Base-by-base conservation (phyloP, 2,888 invertebrate species). In the Callinectes sapidus region DNA sequence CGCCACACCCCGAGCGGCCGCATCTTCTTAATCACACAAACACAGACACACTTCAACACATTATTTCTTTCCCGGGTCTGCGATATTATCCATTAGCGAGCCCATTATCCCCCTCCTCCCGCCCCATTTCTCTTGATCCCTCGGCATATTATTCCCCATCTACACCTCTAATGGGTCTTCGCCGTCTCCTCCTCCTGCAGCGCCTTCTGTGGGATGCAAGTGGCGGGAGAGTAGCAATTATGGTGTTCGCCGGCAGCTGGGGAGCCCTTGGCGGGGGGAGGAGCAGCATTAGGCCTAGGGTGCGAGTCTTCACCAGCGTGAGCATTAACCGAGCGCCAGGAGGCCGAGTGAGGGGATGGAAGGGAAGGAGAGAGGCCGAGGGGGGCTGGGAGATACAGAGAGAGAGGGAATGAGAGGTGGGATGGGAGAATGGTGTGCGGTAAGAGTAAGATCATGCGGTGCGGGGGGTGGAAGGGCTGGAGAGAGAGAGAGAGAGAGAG, bases 311-410 rank as follows among this genome's bases (percentile, higher is more conserved):
- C 87, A 48, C 48, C 87, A 48, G 28, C 87, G 16, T 54, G 48
- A 87, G 87, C 87, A 87, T 87, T 87, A 87, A 54, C 87, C 48
- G 42, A 87, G 87, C 87, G 35, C 87, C 87, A 89, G 71, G 89
- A 89, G 89, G 55, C 39, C 35, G 55, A 48, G 16, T 14, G 42
- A 48, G 86, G 61, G 61, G 39, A 61, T 48, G 86, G 48, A 54
- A 28, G 77, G 90, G n/a, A 55, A 35, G 16, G 23, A 39, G 71
- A 61, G 81, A 32, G 77, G 90, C 32, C 32, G 61, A 39, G 66
- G 89, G 89, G 66, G 14, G 54, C 18, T 71, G 71, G 14, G 28
- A 16, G n/a, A n/a, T n/a, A n/a, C n/a, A 54, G 61, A 48, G 54
- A 28, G 71, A 81, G 81, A 81, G 81, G 81, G 35, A 81, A 81